Evolutionary conservation across 2,113 vertebrate genomes (phyloP).

Genomic region (Muntiacus reevesi): DNA sequence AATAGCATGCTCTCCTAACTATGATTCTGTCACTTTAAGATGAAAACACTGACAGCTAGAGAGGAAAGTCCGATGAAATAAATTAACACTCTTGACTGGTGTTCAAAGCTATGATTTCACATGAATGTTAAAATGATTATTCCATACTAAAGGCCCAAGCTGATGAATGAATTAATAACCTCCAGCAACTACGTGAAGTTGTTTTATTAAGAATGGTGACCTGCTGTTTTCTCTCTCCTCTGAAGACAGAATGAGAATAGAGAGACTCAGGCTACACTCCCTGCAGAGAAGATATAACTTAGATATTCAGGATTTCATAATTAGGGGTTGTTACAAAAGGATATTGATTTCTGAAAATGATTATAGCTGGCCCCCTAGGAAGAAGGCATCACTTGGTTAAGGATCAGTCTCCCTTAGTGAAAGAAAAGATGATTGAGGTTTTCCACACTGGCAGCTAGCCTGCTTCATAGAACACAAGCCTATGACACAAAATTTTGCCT

Average conservation of each 20-base stretch:
- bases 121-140: slow-evolving; percentile 27
- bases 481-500: not conserved
- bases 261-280: not conserved
- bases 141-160: not conserved
- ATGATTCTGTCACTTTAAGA: not conserved
- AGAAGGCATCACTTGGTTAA: not conserved
- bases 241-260: not conserved
- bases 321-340: not conserved
- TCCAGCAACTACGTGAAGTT: not conserved
- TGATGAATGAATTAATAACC: slow-evolving; percentile 43
- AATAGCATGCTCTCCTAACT: not conserved
- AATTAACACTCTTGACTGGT: slow-evolving; percentile 49
- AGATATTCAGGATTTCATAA: not conserved
- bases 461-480: not conserved
- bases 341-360: not conserved
- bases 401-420: not conserved
- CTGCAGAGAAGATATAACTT: not conserved
- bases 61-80: slow-evolving; percentile 18
- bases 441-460: not conserved
- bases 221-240: not conserved
- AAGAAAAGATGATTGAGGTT: not conserved
- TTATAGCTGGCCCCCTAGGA: not conserved
- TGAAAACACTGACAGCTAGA: slow-evolving; percentile 39
- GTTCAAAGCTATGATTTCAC: slow-evolving; percentile 63
- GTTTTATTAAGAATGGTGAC: slow-evolving; percentile 11